phyloP scores from a whole-genome alignment of 1,140 invertebrate species.

The Mya arenaria region DNA sequence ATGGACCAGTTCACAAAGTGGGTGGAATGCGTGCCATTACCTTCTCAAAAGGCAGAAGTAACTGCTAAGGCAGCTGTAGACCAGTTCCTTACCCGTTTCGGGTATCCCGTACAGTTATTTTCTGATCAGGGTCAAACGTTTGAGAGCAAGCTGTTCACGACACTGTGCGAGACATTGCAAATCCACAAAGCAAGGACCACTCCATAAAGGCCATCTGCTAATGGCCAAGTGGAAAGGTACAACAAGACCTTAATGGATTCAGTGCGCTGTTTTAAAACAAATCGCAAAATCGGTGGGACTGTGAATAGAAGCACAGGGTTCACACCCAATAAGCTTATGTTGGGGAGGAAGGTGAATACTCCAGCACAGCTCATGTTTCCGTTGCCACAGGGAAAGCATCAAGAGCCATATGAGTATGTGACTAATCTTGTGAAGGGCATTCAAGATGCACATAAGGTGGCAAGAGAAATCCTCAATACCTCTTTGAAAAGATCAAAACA shows the following conservation, averaged over 20 bases:
- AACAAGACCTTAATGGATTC: constrained; percentile 14
- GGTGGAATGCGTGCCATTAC: constrained; percentile 15
- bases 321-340: neutral
- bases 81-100: constrained; percentile 17
- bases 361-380: neutral
- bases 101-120: constrained; percentile 37
- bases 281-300: neutral
- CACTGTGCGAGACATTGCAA: neutral
- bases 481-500: neutral
- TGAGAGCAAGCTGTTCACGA: constrained; percentile 24
- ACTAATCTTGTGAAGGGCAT: neutral
- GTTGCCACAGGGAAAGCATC: neutral
- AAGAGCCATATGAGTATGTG: neutral
- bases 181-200: neutral
- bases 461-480: neutral
- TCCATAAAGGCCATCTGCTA: neutral
- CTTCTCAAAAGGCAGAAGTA: constrained; percentile 40
- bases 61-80: constrained; percentile 30
- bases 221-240: neutral
- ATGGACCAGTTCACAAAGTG: constrained; percentile 5
- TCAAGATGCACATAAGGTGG: neutral
- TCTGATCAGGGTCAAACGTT: constrained; percentile 39
- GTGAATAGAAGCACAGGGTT: neutral
- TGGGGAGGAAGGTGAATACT: neutral
- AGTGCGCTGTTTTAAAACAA: neutral